Evolutionary conservation across 2,888 invertebrate species (phyloP), one percentile per base, ranked within the genome.

Genomic region (Cerastis leucographa): DNA sequence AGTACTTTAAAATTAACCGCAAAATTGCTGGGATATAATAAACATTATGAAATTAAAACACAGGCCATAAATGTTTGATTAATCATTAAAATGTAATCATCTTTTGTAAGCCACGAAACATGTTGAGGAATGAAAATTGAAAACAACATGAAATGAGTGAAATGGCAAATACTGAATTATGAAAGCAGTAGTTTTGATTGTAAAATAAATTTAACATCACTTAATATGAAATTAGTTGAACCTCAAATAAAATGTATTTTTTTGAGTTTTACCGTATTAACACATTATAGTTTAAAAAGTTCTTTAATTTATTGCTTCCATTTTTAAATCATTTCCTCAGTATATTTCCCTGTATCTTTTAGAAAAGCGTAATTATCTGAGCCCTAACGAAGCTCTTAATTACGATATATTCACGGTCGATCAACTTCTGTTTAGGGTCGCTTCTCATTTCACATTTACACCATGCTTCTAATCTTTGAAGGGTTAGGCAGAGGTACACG

Each of bases 1-100:
- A 25, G 22, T 49, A 49, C 40, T 70, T 61, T 49, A 42, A n/a
- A 77, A 69, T 83, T 54, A 42, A 62, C 61, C 17, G 25, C 35
- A 67, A 61, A 19, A 25, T 51, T 67, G 7, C 11, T 51, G 8
- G 9, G 49, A 29, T 46, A 29, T 25, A 8, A 51, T n/a, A 0
- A 64, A 54, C 2, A 29, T 61, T 51, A 46, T 65, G 14, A 17
- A 49, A 59, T 29, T 29, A 29, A 61, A 40, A 8, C 42, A 22
- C 14, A 49, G 14, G 3, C 29, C 19, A 54, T 83, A 2, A 46
- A 42, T 8, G 14, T 46, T 19, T 12, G 2, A 66, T 70, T 61
- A 40, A 77, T 35, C 42, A 83, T 83, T 68, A 44, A 66, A 42
- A 54, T 49, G 25, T 22, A 25, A 62, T 56, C 12, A 42, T 8